Evolutionary conservation across 2,888 invertebrate species (phyloP).

Genomic region (Glyphotaelius pellucidus): DNA sequence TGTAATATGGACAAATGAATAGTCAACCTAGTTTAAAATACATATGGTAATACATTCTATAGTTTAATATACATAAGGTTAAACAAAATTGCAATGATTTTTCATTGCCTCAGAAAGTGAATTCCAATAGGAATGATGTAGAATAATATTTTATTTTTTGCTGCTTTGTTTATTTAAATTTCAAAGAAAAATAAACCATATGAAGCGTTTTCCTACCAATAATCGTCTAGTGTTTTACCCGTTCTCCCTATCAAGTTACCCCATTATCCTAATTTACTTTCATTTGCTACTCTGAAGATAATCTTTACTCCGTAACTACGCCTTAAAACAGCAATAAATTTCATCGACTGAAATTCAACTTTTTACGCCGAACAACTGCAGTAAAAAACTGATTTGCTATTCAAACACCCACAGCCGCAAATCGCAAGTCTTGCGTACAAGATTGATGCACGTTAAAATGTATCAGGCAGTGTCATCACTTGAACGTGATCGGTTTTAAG

Average conservation of each 20-base stretch:
- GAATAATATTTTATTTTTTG: too few species aligned
- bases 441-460: constrained; percentile 28
- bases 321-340: neutral
- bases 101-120: too few species aligned
- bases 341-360: neutral
- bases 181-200: too few species aligned
- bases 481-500: constrained; percentile 35
- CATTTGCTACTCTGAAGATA: neutral
- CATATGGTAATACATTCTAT: too few species aligned
- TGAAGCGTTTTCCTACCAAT: neutral
- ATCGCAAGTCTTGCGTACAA: neutral
- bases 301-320: neutral
- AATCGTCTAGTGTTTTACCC: neutral
- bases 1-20: too few species aligned
- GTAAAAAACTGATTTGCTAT: neutral
- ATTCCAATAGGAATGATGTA: too few species aligned
- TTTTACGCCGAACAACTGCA: neutral
- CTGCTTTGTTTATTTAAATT: too few species aligned
- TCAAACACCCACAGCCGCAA: neutral
- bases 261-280: neutral
- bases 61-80: too few species aligned
- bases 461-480: constrained; percentile 41
- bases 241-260: neutral
- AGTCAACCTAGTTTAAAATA: too few species aligned
- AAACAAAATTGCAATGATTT: too few species aligned